Conservation (phyloP, 2,113 vertebrate species). For the Hippocampus abdominalis region DNA sequence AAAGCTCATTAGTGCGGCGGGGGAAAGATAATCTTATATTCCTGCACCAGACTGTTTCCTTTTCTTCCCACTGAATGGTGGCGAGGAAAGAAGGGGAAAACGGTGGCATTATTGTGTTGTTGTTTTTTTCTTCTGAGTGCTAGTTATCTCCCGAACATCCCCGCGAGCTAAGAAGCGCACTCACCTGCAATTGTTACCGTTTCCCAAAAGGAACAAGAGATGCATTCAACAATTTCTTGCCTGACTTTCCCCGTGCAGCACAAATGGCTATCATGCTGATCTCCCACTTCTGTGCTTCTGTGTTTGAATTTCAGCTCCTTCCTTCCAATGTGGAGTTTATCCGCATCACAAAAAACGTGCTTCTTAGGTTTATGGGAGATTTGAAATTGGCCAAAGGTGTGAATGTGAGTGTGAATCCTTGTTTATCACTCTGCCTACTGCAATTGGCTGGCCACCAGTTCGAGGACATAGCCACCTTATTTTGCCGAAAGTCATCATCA, state of each 20-base stretch:
- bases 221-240: background rate
- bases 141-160: background rate
- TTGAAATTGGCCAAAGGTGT: background rate
- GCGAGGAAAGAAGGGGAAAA: background rate
- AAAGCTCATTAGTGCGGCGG: background rate
- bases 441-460: too few species aligned
- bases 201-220: background rate
- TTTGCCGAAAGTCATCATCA: too few species aligned
- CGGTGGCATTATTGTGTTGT: background rate
- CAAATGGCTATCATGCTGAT: too few species aligned
- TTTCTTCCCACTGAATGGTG: background rate
- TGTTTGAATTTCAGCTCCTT: background rate
- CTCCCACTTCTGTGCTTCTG: background rate
- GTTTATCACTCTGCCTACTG: too few species aligned
- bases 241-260: background rate
- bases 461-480: too few species aligned
- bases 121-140: background rate
- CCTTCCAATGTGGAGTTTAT: background rate
- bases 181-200: background rate
- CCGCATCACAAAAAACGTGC: background rate
- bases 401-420: background rate
- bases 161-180: background rate
- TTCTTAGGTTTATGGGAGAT: background rate
- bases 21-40: background rate
- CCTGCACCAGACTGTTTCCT: background rate